Evolutionary conservation across 1,140 invertebrate species (phyloP), one percentile per base, ranked within the genome.

Genomic region (Oncopodura yosiiana): DNA sequence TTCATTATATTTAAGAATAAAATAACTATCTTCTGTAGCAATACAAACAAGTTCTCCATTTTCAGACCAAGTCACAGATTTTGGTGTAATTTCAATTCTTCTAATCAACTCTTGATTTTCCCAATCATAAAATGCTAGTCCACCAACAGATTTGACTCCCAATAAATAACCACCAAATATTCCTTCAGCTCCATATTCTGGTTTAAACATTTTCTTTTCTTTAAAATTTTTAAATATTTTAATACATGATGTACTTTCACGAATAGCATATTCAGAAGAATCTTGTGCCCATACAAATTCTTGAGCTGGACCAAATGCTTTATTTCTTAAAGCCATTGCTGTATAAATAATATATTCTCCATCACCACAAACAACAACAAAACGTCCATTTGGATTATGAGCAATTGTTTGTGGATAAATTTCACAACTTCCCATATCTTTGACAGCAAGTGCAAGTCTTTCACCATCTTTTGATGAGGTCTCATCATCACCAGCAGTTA

Each of bases 271-370:
- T 65, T 97, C 88, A 44, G 90, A 94, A 2, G 93, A 94, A 70
- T 99, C 96, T 41, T 86, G 78, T 1, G 92, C 92, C 96, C 96
- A 99, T 0, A 97, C 94, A 73, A 99, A 99, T 71, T 99, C 95
- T 54, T 96, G 88, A 0, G 94, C 95, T 4, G 90, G 85, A 3
- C 96, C 96, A 71, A 98, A 99, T 11, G 92, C 92, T 71, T 99
- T 99, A 70, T 99, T 99, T 39, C 96, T 79, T 30, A 99, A 74
- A 0, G 94, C 94, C 91, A 99, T 96, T 0, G 95, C 92, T 0
- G 96, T 99, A 71, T 99, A 99, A 63, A 99, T 97, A 14, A 99
- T 99, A 69, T 97, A 99, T 70, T 99, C 96, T 1, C 95, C 96
- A 73, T 99, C 96, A 9, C 96, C 96, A 72, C 96, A 99, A 8